A percentile compares a stretch with the other conserved stretches of the same genome.
These are phyloP conservation scores for Agrilus cyanescens DNA, from an alignment of 2,888 invertebrate genomes.

Conservation along the genomic window DNA sequence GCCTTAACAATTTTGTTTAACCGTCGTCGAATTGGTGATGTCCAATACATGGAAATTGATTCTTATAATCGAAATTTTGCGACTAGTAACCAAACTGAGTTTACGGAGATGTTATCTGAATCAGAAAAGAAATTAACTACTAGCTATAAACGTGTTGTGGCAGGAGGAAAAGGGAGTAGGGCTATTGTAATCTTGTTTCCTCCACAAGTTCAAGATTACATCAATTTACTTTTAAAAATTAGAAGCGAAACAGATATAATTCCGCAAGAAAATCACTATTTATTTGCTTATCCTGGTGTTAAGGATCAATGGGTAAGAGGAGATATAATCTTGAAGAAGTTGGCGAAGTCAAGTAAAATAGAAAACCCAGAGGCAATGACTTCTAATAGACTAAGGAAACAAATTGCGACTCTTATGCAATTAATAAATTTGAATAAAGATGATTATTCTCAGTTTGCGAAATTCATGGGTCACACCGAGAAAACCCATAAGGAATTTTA, in stretches of 20 bases:
- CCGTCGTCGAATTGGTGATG: slow-evolving; percentile 9
- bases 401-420: too few relatives aligned
- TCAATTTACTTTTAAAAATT: slow-evolving; percentile 9
- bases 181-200: slow-evolving; percentile 10
- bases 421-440: slow-evolving; percentile 4
- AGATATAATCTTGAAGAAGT: slow-evolving; percentile 5
- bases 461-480: slow-evolving; percentile 4
- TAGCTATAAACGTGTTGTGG: slow-evolving; percentile 8
- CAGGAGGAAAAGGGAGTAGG: slow-evolving; percentile 10
- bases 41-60: slow-evolving; percentile 5
- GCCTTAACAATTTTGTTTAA: slow-evolving; percentile 5
- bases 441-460: slow-evolving; percentile 2
- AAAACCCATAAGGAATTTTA: slow-evolving; percentile 7
- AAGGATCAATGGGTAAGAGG: slow-evolving; percentile 7
- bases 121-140: slow-evolving; percentile 7
- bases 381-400: too few relatives aligned
- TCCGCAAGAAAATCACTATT: slow-evolving; percentile 8
- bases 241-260: slow-evolving; percentile 5
- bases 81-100: slow-evolving; percentile 8
- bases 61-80: slow-evolving; percentile 5
- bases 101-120: slow-evolving; percentile 5
- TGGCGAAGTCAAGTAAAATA: slow-evolving; percentile 5
- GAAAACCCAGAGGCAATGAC: slow-evolving; percentile 6
- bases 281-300: slow-evolving; percentile 9
- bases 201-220: slow-evolving; percentile 6